A percentile compares a stretch with the other conserved stretches of the same genome.
Conservation (phyloP, 30 jellyfish, hydroid and myxozoan species). For the Chironex yamaguchii region DNA sequence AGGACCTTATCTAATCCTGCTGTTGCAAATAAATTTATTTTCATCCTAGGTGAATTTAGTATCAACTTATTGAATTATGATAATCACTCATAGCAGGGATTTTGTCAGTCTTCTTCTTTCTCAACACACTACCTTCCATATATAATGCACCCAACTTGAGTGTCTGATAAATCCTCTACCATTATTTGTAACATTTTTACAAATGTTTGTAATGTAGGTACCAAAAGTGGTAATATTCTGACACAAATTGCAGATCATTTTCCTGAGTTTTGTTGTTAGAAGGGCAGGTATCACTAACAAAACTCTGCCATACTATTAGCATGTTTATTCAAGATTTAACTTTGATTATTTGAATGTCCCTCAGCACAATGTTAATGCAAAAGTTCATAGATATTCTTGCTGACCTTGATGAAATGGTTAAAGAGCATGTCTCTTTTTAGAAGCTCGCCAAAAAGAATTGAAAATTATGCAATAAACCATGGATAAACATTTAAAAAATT, state of each 20-base stretch:
- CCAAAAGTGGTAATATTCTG: slow-evolving; percentile 57
- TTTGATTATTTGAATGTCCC: slow-evolving; percentile 8
- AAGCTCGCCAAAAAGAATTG: slow-evolving; percentile 32
- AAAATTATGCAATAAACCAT: slow-evolving; percentile 35
- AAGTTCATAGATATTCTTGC: slow-evolving; percentile 36
- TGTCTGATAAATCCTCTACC: slow-evolving; percentile 61
- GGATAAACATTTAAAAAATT: slow-evolving; percentile 43
- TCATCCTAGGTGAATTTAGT: neutral
- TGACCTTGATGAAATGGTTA: slow-evolving; percentile 15
- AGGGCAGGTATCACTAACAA: slow-evolving; percentile 32
- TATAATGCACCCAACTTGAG: slow-evolving; percentile 49
- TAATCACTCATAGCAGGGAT: neutral
- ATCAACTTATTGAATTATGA: neutral
- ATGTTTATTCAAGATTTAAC: slow-evolving; percentile 29
- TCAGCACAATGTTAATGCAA: neutral
- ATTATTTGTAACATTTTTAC: slow-evolving; percentile 58
- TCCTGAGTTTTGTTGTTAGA: slow-evolving; percentile 35
- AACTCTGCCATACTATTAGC: slow-evolving; percentile 19
- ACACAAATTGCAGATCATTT: slow-evolving; percentile 54
- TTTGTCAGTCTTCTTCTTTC: slow-evolving; percentile 56
- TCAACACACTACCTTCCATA: slow-evolving; percentile 57
- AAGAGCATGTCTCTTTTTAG: slow-evolving; percentile 38
- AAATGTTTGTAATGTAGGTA: slow-evolving; percentile 38
- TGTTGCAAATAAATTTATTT: neutral
- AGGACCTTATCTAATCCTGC: neutral